Percentiles rank a stretch among this genome's conserved stretches.
Evolutionary conservation across 1,140 invertebrate genomes (phyloP).

Genomic region (Apis florea): DNA sequence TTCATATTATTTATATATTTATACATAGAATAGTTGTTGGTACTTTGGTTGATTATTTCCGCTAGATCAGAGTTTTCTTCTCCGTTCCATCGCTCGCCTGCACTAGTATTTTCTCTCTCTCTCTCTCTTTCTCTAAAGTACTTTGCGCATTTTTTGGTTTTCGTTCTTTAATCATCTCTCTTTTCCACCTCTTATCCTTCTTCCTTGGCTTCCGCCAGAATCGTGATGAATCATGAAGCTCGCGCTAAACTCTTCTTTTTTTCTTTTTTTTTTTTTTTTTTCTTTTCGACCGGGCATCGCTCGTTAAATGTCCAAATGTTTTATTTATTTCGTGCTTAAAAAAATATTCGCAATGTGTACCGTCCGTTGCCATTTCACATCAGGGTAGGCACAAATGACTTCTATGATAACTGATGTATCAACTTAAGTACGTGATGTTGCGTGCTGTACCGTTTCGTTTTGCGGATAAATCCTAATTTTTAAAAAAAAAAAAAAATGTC

Average conservation of each 20-base stretch:
- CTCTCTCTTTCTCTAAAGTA: slow-evolving; percentile 50
- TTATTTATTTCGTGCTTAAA: slow-evolving; percentile 48
- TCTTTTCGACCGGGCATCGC: slow-evolving; percentile 60
- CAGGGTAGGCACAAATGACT: slow-evolving; percentile 10
- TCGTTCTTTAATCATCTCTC: slow-evolving; percentile 21
- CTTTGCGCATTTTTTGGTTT: slow-evolving; percentile 37
- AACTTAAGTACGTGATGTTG: not conserved
- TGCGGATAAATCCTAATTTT: not conserved
- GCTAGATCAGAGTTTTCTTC: slow-evolving; percentile 72
- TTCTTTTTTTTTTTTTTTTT: no score
- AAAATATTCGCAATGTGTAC: not conserved
- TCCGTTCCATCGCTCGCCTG: slow-evolving; percentile 69
- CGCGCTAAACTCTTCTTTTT: slow-evolving; percentile 26
- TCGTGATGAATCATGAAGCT: slow-evolving; percentile 33
- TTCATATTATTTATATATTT: slow-evolving; percentile 61
- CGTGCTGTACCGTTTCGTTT: not conserved
- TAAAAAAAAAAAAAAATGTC: not conserved
- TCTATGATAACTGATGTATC: not conserved
- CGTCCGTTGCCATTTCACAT: not conserved
- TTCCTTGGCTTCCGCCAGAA: not conserved
- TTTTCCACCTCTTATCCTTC: not conserved
- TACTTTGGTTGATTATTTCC: slow-evolving; percentile 75
- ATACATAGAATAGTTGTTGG: slow-evolving; percentile 70
- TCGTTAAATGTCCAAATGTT: slow-evolving; percentile 63
- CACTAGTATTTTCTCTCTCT: slow-evolving; percentile 38